Percentiles rank a stretch among this genome's conserved stretches.
These are phyloP conservation scores for Vireo altiloquus DNA, from an alignment of 2,113 vertebrate species.

Conservation along the genomic window DNA sequence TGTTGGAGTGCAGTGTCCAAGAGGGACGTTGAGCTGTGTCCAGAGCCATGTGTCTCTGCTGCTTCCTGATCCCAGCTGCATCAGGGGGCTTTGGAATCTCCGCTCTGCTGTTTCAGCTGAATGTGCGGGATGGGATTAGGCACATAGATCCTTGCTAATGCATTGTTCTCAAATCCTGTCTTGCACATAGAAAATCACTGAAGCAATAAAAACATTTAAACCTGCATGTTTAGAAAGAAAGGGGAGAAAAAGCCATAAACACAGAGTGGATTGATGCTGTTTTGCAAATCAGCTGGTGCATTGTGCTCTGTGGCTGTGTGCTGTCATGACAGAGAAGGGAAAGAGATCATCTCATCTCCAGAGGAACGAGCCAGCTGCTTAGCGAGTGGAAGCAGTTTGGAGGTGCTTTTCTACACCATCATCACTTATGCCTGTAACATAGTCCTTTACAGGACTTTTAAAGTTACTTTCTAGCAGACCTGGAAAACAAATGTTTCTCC, in stretches of 20 bases:
- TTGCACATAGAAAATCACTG: conserved; percentile 45
- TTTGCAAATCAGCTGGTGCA: conserved; percentile 36
- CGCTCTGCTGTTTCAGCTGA: background rate
- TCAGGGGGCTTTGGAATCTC: background rate
- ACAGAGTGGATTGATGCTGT: background rate
- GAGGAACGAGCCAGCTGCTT: conserved; percentile 45
- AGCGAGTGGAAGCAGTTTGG: background rate
- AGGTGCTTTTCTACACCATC: background rate
- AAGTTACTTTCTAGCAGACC: background rate
- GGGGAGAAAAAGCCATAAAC: background rate
- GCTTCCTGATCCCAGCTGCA: background rate
- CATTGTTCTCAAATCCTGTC: conserved; percentile 42
- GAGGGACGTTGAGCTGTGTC: background rate
- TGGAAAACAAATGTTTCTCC: background rate
- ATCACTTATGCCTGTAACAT: background rate
- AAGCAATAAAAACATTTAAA: conserved; percentile 56
- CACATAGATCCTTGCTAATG: background rate
- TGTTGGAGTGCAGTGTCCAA: fast-evolving
- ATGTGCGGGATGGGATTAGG: background rate
- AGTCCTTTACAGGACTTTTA: background rate
- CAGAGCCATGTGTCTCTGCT: background rate
- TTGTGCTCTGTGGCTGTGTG: background rate
- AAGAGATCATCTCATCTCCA: conserved; percentile 29
- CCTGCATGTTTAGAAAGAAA: background rate
- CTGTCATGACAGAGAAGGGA: background rate